These are phyloP conservation scores for Acrocyrtus sp. DNA, from an alignment of 2,888 invertebrate genomes.

Conservation along the genomic window DNA sequence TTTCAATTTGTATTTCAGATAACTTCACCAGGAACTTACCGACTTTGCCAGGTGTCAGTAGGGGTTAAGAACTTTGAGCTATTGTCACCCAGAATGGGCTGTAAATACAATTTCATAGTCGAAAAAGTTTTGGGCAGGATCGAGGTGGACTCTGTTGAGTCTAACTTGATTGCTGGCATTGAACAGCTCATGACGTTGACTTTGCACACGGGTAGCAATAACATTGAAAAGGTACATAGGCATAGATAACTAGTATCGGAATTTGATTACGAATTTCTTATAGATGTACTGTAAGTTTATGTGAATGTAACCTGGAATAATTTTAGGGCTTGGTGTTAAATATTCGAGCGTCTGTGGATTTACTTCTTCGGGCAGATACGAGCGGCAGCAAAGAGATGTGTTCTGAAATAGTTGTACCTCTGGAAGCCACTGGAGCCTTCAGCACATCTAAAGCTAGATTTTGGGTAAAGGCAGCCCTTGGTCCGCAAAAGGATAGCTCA, in stretches of 20 bases:
- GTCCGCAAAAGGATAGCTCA: constrained; percentile 77
- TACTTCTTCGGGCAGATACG: constrained; percentile 70
- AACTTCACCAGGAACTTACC: constrained; percentile 58
- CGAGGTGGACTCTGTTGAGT: constrained; percentile 49
- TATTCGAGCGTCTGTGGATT: constrained; percentile 76
- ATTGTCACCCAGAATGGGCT: constrained; percentile 70
- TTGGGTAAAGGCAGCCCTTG: constrained; percentile 78
- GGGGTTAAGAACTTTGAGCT: constrained; percentile 70
- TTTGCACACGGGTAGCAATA: constrained; percentile 81
- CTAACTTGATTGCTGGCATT: constrained; percentile 81
- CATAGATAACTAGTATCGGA: not conserved
- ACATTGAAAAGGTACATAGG: constrained; percentile 70
- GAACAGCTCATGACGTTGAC: constrained; percentile 81
- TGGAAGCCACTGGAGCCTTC: constrained; percentile 75
- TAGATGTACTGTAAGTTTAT: too few species aligned
- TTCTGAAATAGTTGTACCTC: constrained; percentile 71
- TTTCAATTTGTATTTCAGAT: constrained; percentile 67
- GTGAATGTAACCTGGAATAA: too few species aligned
- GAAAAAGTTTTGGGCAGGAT: constrained; percentile 56
- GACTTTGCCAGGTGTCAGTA: constrained; percentile 57
- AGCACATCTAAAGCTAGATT: constrained; percentile 73
- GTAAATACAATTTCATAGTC: constrained; percentile 58
- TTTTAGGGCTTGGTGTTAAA: constrained; percentile 72
- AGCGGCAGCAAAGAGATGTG: constrained; percentile 64
- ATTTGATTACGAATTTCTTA: too few species aligned